Conservation (phyloP, 1,140 invertebrate species). For the Pseudomyrmex sp. region DNA sequence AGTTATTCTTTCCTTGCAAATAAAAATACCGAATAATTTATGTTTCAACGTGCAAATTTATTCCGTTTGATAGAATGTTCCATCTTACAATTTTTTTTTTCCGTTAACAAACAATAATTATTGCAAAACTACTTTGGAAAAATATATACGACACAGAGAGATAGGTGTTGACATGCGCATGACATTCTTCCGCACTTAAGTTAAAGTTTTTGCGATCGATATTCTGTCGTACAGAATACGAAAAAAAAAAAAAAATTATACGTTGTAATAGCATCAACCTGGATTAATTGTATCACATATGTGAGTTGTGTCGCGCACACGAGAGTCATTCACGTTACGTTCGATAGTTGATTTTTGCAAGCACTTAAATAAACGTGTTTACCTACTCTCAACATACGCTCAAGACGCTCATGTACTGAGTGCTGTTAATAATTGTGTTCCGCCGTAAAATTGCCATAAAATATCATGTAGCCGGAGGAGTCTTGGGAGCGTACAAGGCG, state of each 20-base stretch:
- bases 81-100: too few species aligned
- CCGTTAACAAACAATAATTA: too few species aligned
- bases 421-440: conserved; percentile 70
- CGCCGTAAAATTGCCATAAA: conserved; percentile 70
- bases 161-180: too few species aligned
- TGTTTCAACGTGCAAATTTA: too few species aligned
- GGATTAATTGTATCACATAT: conserved; percentile 14
- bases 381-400: conserved; percentile 15
- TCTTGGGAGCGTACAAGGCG: conserved; percentile 40
- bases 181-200: too few species aligned
- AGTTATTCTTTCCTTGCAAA: neutral
- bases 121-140: too few species aligned
- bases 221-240: neutral
- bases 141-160: too few species aligned
- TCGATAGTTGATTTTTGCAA: neutral
- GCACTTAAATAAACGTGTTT: conserved; percentile 62
- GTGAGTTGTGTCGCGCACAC: neutral
- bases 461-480: conserved; percentile 62
- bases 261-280: neutral
- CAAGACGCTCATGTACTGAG: conserved; percentile 1
- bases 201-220: conserved; percentile 18
- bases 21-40: too few species aligned
- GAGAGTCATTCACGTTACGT: neutral
- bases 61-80: too few species aligned
- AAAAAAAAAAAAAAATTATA: too few species aligned